Evolutionary conservation across 2,797 vertebrate species (phyloP), one percentile per base, ranked within the genome.

Genomic region (Coendou prehensilis): DNA sequence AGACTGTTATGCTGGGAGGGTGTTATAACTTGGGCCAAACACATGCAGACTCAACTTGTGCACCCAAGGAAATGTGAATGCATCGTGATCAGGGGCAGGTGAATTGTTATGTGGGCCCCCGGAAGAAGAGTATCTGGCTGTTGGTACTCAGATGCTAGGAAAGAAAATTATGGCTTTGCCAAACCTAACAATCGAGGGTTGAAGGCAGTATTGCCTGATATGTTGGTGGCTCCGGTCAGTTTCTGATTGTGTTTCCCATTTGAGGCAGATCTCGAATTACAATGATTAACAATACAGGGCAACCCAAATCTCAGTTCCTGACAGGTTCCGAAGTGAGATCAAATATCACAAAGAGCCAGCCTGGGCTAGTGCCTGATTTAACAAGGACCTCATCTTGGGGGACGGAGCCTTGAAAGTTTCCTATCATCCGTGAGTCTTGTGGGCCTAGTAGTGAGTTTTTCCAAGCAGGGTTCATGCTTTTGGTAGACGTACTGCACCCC

Each of bases 211-310:
- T 54, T 56, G 52, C 82, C 37, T 71, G 82, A 52, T 26, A 10
- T 9, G 11, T 30, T 87, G 45, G 37, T 85, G 85, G 81, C 57
- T 82, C 67, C 41, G 6, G 45, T 47, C 52, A 83, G 56, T 59
- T 93, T 89, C 81, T 80, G 81, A 64, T 45, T 96, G 23, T n/a
- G 30, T 61, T 96, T 67, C 37, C 63, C 28, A 78, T n/a, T 81
- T n/a, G 89, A 57, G 50, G 45, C 26, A 87, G 28, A 93, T 56
- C 50, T 93, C n/a, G 9, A 82, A 52, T 33, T 93, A 56, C 30
- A 87, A 71, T 82, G 87, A 95, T 3, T 87, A 93, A 81, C 73
- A 94, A 56, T 30, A 7, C 33, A 23, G 73, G 52, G 5, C n/a
- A 63, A 79, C 33, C 23, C n/a, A n/a, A 30, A 45, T 75, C 75